A percentile compares a stretch with the other conserved stretches of the same genome.
Conservation (phyloP, 2,113 vertebrate genomes). For the mouse (Mus musculus) region DNA sequence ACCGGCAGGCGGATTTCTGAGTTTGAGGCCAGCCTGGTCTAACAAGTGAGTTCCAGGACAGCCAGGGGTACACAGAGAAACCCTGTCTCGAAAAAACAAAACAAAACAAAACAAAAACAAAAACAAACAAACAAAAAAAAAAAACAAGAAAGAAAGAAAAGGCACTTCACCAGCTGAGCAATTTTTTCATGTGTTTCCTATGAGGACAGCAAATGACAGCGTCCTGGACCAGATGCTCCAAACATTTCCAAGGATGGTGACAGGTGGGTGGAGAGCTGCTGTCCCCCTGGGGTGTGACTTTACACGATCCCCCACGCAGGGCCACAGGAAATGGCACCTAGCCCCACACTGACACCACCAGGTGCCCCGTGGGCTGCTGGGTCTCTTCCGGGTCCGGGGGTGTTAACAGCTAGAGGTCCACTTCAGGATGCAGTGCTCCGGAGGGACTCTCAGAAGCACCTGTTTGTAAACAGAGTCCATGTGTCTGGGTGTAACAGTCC, state of each 20-base stretch:
- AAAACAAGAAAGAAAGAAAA: not conserved
- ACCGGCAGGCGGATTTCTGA: not conserved
- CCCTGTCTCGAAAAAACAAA: too few relatives aligned
- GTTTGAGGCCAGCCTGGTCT: too few relatives aligned
- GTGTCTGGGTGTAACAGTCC: not conserved
- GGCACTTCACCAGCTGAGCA: not conserved
- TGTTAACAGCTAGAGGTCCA: not conserved
- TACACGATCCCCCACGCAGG: not conserved
- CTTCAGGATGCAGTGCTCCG: not conserved
- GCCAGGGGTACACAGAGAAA: too few relatives aligned
- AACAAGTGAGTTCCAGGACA: too few relatives aligned
- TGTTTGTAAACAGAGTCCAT: not conserved
- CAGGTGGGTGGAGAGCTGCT: constrained; percentile 24
- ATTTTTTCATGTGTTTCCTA: not conserved
- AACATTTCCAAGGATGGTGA: not conserved
- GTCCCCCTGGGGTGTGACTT: not conserved
- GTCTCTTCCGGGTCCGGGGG: constrained; percentile 28
- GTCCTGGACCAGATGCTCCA: not conserved
- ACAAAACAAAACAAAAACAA: too few relatives aligned
- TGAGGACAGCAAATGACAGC: not conserved
- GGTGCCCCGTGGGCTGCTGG: not conserved
- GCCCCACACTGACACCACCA: not conserved
- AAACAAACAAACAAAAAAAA: too few relatives aligned
- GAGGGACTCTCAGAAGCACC: not conserved
- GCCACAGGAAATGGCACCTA: constrained; percentile 59